Conservation (phyloP, 1,140 invertebrate species). For the Saxidomus purpurata region DNA sequence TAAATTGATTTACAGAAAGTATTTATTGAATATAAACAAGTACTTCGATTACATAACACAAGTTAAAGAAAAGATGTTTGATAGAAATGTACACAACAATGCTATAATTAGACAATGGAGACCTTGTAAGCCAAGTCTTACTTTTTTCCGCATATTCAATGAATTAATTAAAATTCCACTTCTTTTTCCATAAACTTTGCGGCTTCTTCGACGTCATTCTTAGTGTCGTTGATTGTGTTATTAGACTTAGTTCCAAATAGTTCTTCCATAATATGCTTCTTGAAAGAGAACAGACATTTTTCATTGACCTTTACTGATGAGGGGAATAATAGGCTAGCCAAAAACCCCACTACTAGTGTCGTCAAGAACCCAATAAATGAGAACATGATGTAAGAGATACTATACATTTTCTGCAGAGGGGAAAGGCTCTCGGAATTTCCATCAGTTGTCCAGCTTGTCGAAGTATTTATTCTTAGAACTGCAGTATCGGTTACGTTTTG, state of each 20-base stretch:
- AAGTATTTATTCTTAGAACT: neutral
- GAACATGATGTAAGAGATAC: conserved; percentile 20
- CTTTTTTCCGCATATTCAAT: too few species aligned
- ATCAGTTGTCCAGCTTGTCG: neutral
- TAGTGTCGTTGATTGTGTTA: too few species aligned
- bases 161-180: too few species aligned
- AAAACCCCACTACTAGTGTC: neutral
- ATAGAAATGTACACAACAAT: too few species aligned
- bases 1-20: too few species aligned
- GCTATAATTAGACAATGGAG: too few species aligned
- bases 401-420: neutral
- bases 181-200: too few species aligned
- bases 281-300: neutral
- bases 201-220: too few species aligned
- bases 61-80: too few species aligned
- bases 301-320: neutral
- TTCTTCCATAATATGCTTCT: conserved; percentile 15
- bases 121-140: too few species aligned
- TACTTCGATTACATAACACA: too few species aligned
- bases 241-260: neutral
- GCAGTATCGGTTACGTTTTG: neutral
- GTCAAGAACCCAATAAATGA: neutral
- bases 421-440: neutral
- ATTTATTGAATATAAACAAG: too few species aligned
- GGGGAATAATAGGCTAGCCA: neutral